Conservation (phyloP, 2,797 vertebrate species). For the Malurus splendens region DNA sequence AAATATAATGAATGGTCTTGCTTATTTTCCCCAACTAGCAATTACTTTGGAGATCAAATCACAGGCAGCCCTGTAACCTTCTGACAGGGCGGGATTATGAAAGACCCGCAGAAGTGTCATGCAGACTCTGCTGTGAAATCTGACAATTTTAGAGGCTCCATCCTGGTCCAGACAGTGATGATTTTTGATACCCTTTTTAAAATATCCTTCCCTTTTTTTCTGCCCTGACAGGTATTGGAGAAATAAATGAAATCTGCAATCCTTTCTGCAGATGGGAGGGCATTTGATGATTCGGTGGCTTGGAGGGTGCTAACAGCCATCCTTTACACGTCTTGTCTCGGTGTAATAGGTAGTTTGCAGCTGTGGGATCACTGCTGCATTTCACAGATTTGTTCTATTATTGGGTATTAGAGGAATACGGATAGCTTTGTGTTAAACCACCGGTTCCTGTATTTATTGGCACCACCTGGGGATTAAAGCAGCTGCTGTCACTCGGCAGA, state of each 20-base stretch:
- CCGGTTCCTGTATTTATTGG: background rate
- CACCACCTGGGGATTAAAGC: conserved; percentile 3
- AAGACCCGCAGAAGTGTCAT: background rate
- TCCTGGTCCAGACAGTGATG: background rate
- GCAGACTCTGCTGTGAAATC: background rate
- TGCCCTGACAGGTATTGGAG: background rate
- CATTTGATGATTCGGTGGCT: background rate
- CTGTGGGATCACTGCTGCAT: conserved; percentile 5
- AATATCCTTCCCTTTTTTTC: background rate
- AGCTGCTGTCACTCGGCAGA: background rate
- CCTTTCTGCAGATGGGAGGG: background rate
- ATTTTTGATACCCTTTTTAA: background rate
- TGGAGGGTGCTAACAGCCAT: background rate
- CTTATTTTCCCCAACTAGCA: background rate
- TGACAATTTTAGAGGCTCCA: background rate
- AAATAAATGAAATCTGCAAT: background rate
- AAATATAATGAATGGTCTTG: background rate
- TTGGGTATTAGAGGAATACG: conserved; percentile 12
- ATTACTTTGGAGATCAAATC: background rate
- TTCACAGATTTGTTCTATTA: conserved; percentile 11
- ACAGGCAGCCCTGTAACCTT: background rate
- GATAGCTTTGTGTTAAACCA: background rate
- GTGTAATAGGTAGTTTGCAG: conserved; percentile 49
- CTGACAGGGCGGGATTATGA: background rate
- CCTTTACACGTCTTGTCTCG: background rate